A percentile compares a stretch with the other conserved stretches of the same genome.
phyloP scores from a whole-genome alignment of 2,113 vertebrate genomes.

The Gasterosteus aculeatus region DNA sequence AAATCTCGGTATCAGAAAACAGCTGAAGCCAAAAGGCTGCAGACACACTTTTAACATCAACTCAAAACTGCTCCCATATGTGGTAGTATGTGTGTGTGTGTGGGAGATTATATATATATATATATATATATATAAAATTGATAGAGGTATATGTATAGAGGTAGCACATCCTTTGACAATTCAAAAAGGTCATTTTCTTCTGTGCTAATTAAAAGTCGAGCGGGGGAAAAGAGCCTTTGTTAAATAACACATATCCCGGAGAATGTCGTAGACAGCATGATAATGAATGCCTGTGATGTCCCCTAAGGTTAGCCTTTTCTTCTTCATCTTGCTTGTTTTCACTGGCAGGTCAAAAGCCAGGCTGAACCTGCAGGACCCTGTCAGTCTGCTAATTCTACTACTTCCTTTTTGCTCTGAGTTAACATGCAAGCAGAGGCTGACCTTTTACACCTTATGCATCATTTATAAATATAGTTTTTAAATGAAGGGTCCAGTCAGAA shows the following conservation, averaged over 20 bases:
- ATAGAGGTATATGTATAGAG: not conserved
- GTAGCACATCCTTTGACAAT: conserved; percentile 45
- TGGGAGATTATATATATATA: no score
- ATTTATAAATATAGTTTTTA: conserved; percentile 1
- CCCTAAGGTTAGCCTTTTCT: conserved; percentile 61
- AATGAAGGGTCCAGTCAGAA: not conserved
- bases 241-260: conserved; percentile 70
- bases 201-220: conserved; percentile 65
- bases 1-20: not conserved
- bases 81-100: not conserved
- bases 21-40: not conserved
- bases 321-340: conserved; percentile 42
- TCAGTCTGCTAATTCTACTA: conserved; percentile 26
- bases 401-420: conserved; percentile 43
- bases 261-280: conserved; percentile 64
- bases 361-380: conserved; percentile 17
- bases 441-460: conserved; percentile 14
- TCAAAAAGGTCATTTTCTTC: conserved; percentile 68
- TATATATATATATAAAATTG: not conserved
- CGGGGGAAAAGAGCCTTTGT: conserved; percentile 49
- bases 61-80: not conserved
- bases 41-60: not conserved
- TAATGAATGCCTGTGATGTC: conserved; percentile 68
- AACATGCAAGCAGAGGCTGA: conserved; percentile 34
- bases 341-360: conserved; percentile 35